Evolutionary conservation across 2,113 vertebrate species (phyloP), one percentile per base, ranked within the genome.

Genomic region (Datnioides undecimradiatus): DNA sequence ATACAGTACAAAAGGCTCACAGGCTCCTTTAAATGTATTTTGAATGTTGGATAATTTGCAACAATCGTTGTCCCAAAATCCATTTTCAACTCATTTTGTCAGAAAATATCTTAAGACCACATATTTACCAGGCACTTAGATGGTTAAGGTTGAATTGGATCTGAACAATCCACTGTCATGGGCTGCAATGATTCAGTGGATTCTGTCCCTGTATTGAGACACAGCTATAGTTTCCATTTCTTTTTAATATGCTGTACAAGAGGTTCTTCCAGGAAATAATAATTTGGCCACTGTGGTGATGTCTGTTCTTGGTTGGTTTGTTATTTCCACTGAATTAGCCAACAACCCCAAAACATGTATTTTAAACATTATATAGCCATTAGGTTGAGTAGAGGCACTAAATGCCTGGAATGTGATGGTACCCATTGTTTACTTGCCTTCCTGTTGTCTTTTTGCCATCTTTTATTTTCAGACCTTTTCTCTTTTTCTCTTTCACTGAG

Each of bases 401-500:
- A 51, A 58, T 14, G 29, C 27, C 40, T 51, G 25, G 16, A 48
- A 79, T 73, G 0, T 13, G n/a, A n/a, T n/a, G n/a, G n/a, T n/a
- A n/a, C n/a, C n/a, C n/a, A n/a, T 59, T 46, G 8, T 10, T 71
- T n/a, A n/a, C n/a, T 77, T 68, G 2, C 11, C 12, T 71, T 54
- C 1, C 8, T 48, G n/a, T 2, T 66, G 4, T 49, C 13, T 57
- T 46, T 58, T 8, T n/a, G 6, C 41, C n/a, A 34, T 68, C 13
- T 62, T 9, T 58, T 52, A 23, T 62, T 75, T 57, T 76, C 27
- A 49, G 29, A 67, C 51, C 70, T 78, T 17, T 4, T 51, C 14
- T 68, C 17, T 58, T 17, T 81, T 29, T 23, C 27, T 19, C 29
- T 31, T 21, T 71, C 8, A 27, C 52, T 58, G 49, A 76, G 51